Evolutionary conservation across 2,888 invertebrate species (phyloP).

Genomic region (Tetragonisca angustula): DNA sequence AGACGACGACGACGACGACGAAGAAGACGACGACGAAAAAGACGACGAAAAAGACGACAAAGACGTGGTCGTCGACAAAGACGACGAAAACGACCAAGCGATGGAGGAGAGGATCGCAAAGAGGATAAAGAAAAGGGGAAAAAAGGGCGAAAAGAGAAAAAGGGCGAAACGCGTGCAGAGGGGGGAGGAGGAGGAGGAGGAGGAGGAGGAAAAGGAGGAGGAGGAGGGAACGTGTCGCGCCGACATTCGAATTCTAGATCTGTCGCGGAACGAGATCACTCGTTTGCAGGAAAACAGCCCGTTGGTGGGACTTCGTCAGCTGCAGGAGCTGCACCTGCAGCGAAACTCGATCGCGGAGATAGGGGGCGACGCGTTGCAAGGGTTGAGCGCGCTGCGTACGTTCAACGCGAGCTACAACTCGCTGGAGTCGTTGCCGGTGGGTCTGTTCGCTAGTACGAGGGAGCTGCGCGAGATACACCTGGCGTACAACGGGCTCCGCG

Average conservation of each 20-base stretch:
- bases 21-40: no score
- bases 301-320: slow-evolving; percentile 90
- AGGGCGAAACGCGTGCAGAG: no score
- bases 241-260: slow-evolving; percentile 91
- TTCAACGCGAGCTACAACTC: slow-evolving; percentile 95
- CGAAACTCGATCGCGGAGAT: slow-evolving; percentile 93
- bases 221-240: slow-evolving; percentile 81
- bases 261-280: slow-evolving; percentile 92
- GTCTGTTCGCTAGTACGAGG: slow-evolving; percentile 91
- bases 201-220: slow-evolving; percentile 28
- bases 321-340: slow-evolving; percentile 92
- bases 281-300: slow-evolving; percentile 90
- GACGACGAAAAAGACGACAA: no score
- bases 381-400: slow-evolving; percentile 91
- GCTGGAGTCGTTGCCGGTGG: slow-evolving; percentile 91
- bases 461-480: slow-evolving; percentile 93
- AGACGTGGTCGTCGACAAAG: no score
- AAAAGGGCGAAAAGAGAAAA: no score
- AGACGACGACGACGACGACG: no score
- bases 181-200: no score
- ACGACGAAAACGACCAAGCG: no score
- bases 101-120: no score
- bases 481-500: slow-evolving; percentile 93
- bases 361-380: slow-evolving; percentile 91
- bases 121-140: no score